Base-by-base conservation (phyloP, 2,888 invertebrate genomes). In the Prenolepis imparis region DNA sequence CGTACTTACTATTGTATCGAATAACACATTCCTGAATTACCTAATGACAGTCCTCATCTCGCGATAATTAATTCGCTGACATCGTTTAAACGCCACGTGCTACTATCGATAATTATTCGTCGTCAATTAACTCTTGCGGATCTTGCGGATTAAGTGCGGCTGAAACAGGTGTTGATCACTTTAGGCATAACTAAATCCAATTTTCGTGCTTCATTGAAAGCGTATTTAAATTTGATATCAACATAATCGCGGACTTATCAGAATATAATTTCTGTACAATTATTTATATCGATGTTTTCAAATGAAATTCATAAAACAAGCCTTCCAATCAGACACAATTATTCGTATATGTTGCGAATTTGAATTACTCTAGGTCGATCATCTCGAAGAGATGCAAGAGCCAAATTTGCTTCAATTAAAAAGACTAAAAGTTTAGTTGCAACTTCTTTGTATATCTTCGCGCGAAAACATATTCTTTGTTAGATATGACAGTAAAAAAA, bases 11-110 rank as follows among this genome's bases (percentile, higher is more conserved):
- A 5, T 36, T 11, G n/a, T 63, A 28, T 68, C 48, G 44, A 84
- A 84, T 48, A 55, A 67, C 80, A 41, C 82, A 59, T 84, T 77
- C 24, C 36, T 85, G 64, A 86, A 85, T 89, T 89, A 84, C 70
- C 83, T 82, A 86, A 90, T 80, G 66, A 72, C 80, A 21, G 61
- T 64, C 36, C 61, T 84, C 86, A 87, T 44, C 57, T 15, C 32
- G 67, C 70, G 63, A 21, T 66, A 83, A 90, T 86, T 89, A 87
- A 84, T 78, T 66, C 24, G 6, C 57, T 39, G n/a, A 59, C 52
- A 44, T 41, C 52, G 81, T 63, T 57, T 52, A 36, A 32, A 18
- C 24, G 32, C 18, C 55, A 48, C n/a, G 59, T 36, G 21, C 12
- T 52, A 18, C n/a, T 57, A 18, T 36, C 48, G n/a, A 67, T 44